Evolutionary conservation across 2,888 invertebrate genomes (phyloP).

Genomic region (Andrena minutula): DNA sequence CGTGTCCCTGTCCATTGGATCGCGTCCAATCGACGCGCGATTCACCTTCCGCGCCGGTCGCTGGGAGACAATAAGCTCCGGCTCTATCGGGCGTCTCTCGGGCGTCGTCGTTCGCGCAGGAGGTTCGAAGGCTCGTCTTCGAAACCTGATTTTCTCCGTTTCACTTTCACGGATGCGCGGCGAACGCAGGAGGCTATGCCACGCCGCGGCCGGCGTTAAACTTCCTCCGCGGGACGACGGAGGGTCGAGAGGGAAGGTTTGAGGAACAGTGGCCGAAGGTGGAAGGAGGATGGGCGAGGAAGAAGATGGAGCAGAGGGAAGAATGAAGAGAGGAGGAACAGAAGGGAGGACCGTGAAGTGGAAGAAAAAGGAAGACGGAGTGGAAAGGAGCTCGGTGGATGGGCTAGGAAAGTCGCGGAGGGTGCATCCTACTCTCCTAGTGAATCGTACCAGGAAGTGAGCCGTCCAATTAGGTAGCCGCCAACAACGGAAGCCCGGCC

Average conservation of each 20-base stretch:
- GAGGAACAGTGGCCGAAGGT: constrained; percentile 19
- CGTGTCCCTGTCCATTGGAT: constrained; percentile 14
- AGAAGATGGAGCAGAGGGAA: neutral
- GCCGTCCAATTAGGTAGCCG: constrained; percentile 72
- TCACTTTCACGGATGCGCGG: constrained; percentile 75
- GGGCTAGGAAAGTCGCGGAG: constrained; percentile 28
- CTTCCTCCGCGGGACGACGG: constrained; percentile 61
- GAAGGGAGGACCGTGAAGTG: neutral
- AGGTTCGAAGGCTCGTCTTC: constrained; percentile 74
- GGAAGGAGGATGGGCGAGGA: constrained; percentile 17
- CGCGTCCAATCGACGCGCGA: constrained; percentile 18
- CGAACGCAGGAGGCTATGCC: constrained; percentile 58
- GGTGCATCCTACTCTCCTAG: constrained; percentile 45
- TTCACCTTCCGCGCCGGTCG: constrained; percentile 17
- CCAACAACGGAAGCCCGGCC: constrained; percentile 70
- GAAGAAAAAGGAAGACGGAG: constrained; percentile 6
- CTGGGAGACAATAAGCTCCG: constrained; percentile 46
- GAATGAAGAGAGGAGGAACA: too few species aligned
- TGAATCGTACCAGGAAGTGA: constrained; percentile 71
- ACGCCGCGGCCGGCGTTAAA: constrained; percentile 62
- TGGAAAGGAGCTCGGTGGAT: constrained; percentile 1
- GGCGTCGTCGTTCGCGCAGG: constrained; percentile 45
- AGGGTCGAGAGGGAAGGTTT: constrained; percentile 60
- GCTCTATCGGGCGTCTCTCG: constrained; percentile 35
- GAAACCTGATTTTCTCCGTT: constrained; percentile 77